phyloP scores from a whole-genome alignment of 2,797 vertebrate species.

The Phaenicophaeus curvirostris region DNA sequence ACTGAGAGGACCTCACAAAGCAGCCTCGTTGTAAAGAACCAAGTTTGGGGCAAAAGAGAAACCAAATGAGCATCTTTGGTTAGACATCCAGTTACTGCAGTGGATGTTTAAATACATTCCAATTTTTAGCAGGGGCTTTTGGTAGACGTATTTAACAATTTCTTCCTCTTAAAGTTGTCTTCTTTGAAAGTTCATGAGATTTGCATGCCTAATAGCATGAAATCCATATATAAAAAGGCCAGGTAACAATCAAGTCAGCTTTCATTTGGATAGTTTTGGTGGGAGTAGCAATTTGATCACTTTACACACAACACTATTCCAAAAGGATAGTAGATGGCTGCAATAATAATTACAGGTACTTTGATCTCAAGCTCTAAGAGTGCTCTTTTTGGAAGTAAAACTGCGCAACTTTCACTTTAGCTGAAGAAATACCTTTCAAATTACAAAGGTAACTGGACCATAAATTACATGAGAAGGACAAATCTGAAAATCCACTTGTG shows the following conservation, averaged over 20 bases:
- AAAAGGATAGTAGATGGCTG: not conserved
- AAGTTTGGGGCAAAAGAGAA: not conserved
- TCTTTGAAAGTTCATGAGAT: not conserved
- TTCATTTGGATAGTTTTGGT: not conserved
- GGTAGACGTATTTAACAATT: not conserved
- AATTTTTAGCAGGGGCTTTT: not conserved
- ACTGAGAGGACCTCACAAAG: not conserved
- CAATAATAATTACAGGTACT: constrained; percentile 32
- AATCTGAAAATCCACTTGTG: not conserved
- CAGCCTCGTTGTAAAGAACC: not conserved
- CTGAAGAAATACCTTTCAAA: not conserved
- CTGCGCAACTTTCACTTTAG: not conserved
- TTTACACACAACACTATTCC: not conserved
- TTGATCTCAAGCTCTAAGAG: not conserved
- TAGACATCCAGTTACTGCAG: not conserved
- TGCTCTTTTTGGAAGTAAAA: not conserved
- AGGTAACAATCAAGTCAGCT: not conserved
- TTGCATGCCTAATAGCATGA: not conserved
- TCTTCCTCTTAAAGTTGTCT: not conserved
- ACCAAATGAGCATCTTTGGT: not conserved
- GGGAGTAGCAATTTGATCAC: not conserved
- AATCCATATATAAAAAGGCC: not conserved
- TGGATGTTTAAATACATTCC: not conserved
- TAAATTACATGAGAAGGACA: not conserved
- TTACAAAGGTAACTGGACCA: not conserved